phyloP scores from a whole-genome alignment of 23 tunicate genomes.

The Clavelina lepadiformis region DNA sequence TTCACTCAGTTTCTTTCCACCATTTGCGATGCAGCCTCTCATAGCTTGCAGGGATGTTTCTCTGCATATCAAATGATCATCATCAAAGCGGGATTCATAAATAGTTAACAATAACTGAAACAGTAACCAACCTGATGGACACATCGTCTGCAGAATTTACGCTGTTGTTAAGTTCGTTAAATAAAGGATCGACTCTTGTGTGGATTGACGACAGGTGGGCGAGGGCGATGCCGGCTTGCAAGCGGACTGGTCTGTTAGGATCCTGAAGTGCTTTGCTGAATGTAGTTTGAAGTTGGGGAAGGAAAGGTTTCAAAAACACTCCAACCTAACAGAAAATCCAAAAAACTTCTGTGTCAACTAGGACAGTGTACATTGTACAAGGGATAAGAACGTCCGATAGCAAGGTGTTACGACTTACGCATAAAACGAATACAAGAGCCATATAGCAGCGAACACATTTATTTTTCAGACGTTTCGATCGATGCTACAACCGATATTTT shows the following conservation, averaged over 20 bases:
- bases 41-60: conserved; percentile 72
- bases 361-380: no score
- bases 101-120: neutral
- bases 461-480: no score
- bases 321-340: conserved; percentile 49
- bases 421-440: no score
- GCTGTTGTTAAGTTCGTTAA: conserved; percentile 66
- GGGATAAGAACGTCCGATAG: no score
- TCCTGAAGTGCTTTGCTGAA: conserved; percentile 92
- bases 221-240: conserved; percentile 79
- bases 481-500: no score
- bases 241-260: conserved; percentile 59
- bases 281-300: conserved; percentile 96
- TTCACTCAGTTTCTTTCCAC: conserved; percentile 60
- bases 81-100: neutral
- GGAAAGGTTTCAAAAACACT: conserved; percentile 72
- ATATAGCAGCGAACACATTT: no score
- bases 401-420: no score
- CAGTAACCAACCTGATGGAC: conserved; percentile 26
- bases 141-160: conserved; percentile 46
- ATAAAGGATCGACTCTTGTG: conserved; percentile 75
- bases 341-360: no score
- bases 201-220: conserved; percentile 65
- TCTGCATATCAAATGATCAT: conserved; percentile 21
- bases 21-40: conserved; percentile 66